Evolutionary conservation across 2,888 invertebrate genomes (phyloP).

Genomic region (Mayetiola destructor): DNA sequence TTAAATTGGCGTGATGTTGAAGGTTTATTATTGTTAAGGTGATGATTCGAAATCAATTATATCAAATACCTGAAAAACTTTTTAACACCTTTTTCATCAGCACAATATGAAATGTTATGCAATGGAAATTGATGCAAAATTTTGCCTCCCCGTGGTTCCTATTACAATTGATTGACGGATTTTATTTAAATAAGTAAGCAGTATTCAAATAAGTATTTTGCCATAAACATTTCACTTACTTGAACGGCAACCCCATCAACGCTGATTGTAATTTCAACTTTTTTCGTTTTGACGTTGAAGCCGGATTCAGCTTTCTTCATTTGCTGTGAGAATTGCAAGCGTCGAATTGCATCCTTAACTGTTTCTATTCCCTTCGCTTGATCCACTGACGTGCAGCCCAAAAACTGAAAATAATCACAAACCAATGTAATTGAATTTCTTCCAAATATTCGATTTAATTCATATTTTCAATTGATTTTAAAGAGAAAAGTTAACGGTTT

Average conservation of each 20-base stretch:
- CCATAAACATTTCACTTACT: too few species aligned
- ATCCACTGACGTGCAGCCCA: conserved; percentile 88
- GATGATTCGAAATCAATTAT: not conserved
- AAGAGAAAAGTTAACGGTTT: too few species aligned
- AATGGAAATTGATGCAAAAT: conserved; percentile 91
- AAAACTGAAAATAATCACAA: conserved; percentile 71
- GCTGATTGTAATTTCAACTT: conserved; percentile 91
- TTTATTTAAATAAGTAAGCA: conserved; percentile 13
- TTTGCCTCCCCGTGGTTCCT: conserved; percentile 58
- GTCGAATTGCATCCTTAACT: conserved; percentile 92
- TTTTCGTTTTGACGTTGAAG: conserved; percentile 61
- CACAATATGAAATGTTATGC: conserved; percentile 96
- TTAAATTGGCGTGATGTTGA: too few species aligned
- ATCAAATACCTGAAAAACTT: conserved; percentile 55
- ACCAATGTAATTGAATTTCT: too few species aligned
- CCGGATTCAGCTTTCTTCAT: conserved; percentile 81
- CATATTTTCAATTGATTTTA: too few species aligned
- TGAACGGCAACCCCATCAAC: conserved; percentile 92
- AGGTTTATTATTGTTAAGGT: not conserved
- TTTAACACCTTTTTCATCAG: conserved; percentile 96
- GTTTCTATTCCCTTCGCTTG: conserved; percentile 96
- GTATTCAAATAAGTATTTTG: too few species aligned
- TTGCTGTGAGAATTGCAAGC: conserved; percentile 86
- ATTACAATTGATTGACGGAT: conserved; percentile 25
- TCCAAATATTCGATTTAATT: too few species aligned